Evolutionary conservation across 2,888 invertebrate species (phyloP).

Genomic region (Ptilodon capucinus): DNA sequence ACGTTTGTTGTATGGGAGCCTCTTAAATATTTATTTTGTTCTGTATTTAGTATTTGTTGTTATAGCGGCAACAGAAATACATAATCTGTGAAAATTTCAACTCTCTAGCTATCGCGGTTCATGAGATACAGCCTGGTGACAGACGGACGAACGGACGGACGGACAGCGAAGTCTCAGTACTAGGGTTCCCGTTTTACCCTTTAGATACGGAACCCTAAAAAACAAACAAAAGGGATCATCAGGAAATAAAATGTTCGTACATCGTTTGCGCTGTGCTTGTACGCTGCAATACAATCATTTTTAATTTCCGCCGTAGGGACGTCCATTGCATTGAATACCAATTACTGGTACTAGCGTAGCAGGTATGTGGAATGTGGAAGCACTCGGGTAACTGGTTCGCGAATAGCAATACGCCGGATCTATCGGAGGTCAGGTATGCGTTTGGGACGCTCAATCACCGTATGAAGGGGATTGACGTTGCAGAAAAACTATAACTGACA

Average conservation of each 20-base stretch:
- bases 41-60: no score
- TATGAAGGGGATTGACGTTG: conserved; percentile 18
- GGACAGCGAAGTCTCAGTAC: no score
- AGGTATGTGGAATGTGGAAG: conserved; percentile 62
- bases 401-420: conserved; percentile 29
- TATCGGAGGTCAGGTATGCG: conserved; percentile 35
- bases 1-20: no score
- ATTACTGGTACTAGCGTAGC: conserved; percentile 64
- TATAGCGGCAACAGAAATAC: no score
- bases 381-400: conserved; percentile 46
- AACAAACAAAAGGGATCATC: not conserved
- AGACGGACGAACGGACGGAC: no score
- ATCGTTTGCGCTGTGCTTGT: conserved; percentile 20
- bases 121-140: no score
- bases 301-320: conserved; percentile 65
- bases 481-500: not conserved
- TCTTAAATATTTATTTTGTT: no score
- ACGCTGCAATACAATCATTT: conserved; percentile 67
- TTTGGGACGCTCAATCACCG: conserved; percentile 32
- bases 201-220: no score
- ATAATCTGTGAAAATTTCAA: no score
- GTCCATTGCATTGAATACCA: conserved; percentile 72
- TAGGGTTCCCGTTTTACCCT: no score
- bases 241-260: not conserved
- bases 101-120: no score